phyloP scores from a whole-genome alignment of 1,140 invertebrate species.

The Drosophila virilis region DNA sequence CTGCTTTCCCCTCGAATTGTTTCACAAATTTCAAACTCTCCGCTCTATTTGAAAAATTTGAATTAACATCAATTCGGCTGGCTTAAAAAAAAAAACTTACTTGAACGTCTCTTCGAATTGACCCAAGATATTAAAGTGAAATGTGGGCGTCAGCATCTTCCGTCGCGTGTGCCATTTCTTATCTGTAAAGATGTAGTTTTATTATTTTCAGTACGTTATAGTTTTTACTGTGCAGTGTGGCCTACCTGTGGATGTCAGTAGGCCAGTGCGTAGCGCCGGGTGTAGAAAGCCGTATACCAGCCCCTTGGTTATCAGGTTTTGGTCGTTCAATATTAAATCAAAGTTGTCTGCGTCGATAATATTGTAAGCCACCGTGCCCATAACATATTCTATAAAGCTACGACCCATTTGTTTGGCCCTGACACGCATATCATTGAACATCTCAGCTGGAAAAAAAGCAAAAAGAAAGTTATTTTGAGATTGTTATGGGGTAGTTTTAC shows the following conservation, averaged over 20 bases:
- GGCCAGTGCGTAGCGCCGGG: slow-evolving; percentile 88
- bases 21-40: slow-evolving; percentile 83
- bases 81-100: slow-evolving; percentile 77
- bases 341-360: slow-evolving; percentile 68
- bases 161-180: slow-evolving; percentile 91
- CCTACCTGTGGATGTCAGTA: slow-evolving; percentile 87
- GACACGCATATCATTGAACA: slow-evolving; percentile 20
- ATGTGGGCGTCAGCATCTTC: slow-evolving; percentile 94
- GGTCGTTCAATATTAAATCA: slow-evolving; percentile 61
- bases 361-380: slow-evolving; percentile 50
- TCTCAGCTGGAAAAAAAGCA: slow-evolving; percentile 15
- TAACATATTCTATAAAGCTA: slow-evolving; percentile 61
- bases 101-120: slow-evolving; percentile 90
- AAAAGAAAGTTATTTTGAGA: too few species aligned
- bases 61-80: neutral
- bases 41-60: slow-evolving; percentile 44
- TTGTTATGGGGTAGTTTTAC: neutral
- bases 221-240: neutral
- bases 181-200: slow-evolving; percentile 23
- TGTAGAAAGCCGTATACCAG: slow-evolving; percentile 85
- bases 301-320: slow-evolving; percentile 63
- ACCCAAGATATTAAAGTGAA: slow-evolving; percentile 94
- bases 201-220: neutral
- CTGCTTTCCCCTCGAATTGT: slow-evolving; percentile 39
- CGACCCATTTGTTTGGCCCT: neutral